Conservation (phyloP, 2,797 vertebrate species). For the Eospalax fontanierii region DNA sequence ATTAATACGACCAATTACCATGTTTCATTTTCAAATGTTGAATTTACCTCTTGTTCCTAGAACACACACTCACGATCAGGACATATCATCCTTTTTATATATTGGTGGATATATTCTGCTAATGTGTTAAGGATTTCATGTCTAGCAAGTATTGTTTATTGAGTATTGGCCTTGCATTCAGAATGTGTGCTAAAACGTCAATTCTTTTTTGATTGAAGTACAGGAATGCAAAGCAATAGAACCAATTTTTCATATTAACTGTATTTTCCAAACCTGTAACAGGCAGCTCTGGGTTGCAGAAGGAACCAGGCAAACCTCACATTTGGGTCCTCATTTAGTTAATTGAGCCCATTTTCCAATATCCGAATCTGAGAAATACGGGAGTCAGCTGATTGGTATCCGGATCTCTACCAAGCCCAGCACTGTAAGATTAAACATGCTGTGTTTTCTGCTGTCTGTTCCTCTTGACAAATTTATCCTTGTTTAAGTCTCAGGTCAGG, state of each 20-base stretch:
- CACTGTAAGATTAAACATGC: neutral
- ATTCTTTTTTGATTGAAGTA: neutral
- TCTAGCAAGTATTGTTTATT: neutral
- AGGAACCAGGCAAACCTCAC: neutral
- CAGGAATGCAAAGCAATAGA: neutral
- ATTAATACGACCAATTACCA: neutral
- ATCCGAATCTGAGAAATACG: neutral
- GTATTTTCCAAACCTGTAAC: neutral
- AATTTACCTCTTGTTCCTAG: neutral
- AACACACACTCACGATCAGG: neutral
- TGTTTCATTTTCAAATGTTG: constrained; percentile 1
- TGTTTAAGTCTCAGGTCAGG: neutral
- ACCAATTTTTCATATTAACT: neutral
- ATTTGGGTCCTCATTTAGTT: neutral
- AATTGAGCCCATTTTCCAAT: neutral
- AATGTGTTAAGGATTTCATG: neutral
- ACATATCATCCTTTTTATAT: neutral
- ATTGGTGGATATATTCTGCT: neutral
- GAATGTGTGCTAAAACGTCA: neutral
- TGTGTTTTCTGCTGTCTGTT: neutral
- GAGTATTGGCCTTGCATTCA: neutral
- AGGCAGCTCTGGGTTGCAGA: neutral
- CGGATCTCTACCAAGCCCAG: too few relatives aligned
- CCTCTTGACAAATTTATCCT: neutral
- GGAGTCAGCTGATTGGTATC: neutral